phyloP scores from a whole-genome alignment of 37 sponge, comb jelly and placozoan genomes.

The Oopsacas minuta region DNA sequence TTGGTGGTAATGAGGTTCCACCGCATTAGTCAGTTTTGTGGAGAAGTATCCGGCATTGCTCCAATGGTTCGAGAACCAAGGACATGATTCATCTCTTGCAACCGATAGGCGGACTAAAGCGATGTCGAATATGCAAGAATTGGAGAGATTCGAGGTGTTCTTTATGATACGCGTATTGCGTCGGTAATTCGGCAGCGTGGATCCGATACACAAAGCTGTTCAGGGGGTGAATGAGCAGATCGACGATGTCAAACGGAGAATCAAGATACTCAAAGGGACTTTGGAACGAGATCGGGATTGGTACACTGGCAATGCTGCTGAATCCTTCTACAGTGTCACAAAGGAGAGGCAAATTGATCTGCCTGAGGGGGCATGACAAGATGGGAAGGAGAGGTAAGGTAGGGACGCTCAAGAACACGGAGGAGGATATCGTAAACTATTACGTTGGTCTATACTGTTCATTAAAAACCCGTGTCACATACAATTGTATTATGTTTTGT shows the following conservation, averaged over 20 bases:
- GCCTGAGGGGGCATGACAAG: background rate
- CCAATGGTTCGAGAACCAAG: background rate
- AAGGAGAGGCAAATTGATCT: background rate
- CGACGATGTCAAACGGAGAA: background rate
- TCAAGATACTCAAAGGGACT: background rate
- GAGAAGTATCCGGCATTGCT: background rate
- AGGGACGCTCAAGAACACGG: background rate
- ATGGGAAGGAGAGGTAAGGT: background rate
- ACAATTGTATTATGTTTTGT: too few relatives aligned
- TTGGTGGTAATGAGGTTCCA: too few relatives aligned
- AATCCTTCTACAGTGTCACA: background rate
- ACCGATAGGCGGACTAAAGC: background rate
- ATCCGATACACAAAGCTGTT: background rate
- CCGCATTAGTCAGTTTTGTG: background rate
- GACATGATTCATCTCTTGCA: background rate
- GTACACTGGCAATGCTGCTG: background rate
- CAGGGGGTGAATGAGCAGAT: slow-evolving; percentile 5
- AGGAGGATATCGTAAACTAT: background rate
- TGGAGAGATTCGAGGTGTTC: background rate
- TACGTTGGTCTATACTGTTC: slow-evolving; percentile 3
- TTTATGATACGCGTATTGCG: slow-evolving; percentile 5
- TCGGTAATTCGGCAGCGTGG: background rate
- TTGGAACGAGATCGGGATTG: background rate
- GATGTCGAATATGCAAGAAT: background rate
- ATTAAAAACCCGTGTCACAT: too few relatives aligned